Evolutionary conservation across 2,888 invertebrate species (phyloP), one percentile per base, ranked within the genome.

Genomic region (Ditula angustiorana): DNA sequence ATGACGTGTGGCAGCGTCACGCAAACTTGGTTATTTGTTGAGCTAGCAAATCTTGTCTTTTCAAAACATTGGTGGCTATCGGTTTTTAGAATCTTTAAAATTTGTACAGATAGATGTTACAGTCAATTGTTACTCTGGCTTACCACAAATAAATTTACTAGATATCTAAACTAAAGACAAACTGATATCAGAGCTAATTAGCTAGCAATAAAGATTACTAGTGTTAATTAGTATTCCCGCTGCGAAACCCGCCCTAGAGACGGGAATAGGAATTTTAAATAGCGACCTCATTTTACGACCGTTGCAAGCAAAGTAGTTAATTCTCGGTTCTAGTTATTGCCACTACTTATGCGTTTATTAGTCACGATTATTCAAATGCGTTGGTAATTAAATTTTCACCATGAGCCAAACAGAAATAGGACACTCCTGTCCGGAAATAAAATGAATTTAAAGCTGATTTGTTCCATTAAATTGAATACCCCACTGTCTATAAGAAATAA

Each of bases 201-300:
- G 28, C 41, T 55, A 60, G 61, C 63, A 65, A 61, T 56, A 62
- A 69, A 59, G 44, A 61, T 65, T 49, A 24, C 57, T 50, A 41
- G 16, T 73, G 76, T 76, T 72, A 75, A 78, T 77, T 72, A 76
- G 75, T 79, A 82, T 80, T 79, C 80, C 69, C 66, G 72, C 70
- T 70, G 75, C 78, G 73, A 68, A 72, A 69, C 73, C 69, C 69
- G 69, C 74, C 73, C 77, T 73, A 21, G 33, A 23, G 74, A 64
- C 72, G 74, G 77, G 78, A 78, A 75, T 76, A 75, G 75, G 78
- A 80, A 82, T 81, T 76, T 79, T 81, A 78, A 73, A 79, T 80
- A 77, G 77, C 73, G 78, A 76, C 80, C 80, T 76, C 78, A 77
- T 79, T 79, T 80, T 78, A 78, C 75, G 75, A 78, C 71, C 68